Conservation (phyloP, 2,113 vertebrate species). For the Oncorhynchus gorbuscha region DNA sequence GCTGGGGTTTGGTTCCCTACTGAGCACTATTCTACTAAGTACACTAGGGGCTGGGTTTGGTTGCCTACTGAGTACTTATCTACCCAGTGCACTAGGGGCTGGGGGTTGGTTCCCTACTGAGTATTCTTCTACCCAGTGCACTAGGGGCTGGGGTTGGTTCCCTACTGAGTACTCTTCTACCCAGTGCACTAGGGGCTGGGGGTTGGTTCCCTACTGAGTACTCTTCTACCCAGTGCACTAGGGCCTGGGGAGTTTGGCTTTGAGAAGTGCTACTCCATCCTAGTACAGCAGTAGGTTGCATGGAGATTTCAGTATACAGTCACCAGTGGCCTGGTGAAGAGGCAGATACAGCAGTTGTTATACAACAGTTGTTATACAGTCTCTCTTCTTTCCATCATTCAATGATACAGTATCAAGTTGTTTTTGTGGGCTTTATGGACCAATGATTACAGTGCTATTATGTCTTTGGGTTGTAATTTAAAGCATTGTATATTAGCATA, state of each 20-base stretch:
- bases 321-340: slow-evolving; percentile 88
- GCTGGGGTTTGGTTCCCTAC: too few species aligned
- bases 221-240: too few species aligned
- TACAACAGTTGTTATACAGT: slow-evolving; percentile 69
- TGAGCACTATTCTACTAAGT: too few species aligned
- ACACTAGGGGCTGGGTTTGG: too few species aligned
- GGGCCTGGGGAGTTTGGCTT: background rate
- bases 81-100: rapidly evolving
- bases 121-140: too few species aligned
- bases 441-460: slow-evolving; percentile 94
- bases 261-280: background rate
- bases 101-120: too few species aligned
- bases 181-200: too few species aligned
- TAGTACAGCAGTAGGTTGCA: slow-evolving; percentile 48
- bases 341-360: slow-evolving; percentile 83
- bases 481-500: slow-evolving; percentile 91
- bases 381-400: slow-evolving; percentile 90
- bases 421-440: slow-evolving; percentile 90
- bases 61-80: too few species aligned
- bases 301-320: slow-evolving; percentile 79
- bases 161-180: too few species aligned
- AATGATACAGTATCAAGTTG: slow-evolving; percentile 93
- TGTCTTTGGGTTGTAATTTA: slow-evolving; percentile 90
- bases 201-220: too few species aligned
- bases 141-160: too few species aligned